Conservation (phyloP, 2,797 vertebrate genomes). For the Gouania willdenowi region DNA sequence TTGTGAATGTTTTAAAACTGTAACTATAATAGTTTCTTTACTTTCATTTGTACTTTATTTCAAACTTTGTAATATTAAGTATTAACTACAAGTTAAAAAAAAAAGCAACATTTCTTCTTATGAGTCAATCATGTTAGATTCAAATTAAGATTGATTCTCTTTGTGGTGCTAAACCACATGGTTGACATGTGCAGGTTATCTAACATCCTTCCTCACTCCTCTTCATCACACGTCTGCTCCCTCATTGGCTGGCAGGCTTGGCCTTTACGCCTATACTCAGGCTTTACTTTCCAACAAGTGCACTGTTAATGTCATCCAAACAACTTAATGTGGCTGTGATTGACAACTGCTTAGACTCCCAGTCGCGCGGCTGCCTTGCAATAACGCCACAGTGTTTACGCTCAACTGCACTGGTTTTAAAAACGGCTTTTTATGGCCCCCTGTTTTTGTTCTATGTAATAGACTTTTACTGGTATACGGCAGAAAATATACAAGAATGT, state of each 20-base stretch:
- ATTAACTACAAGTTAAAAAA: too few relatives aligned
- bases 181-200: not conserved
- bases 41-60: too few relatives aligned
- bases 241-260: slow-evolving; percentile 54
- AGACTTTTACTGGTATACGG: slow-evolving; percentile 42
- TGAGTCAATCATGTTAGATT: too few relatives aligned
- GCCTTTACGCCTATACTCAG: slow-evolving; percentile 56
- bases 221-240: slow-evolving; percentile 2
- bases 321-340: slow-evolving; percentile 33
- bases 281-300: slow-evolving; percentile 47
- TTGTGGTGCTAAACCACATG: too few relatives aligned
- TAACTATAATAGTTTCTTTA: too few relatives aligned
- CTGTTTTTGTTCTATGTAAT: slow-evolving; percentile 48
- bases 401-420: slow-evolving; percentile 65
- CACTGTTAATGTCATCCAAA: slow-evolving; percentile 42
- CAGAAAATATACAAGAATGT: slow-evolving; percentile 21
- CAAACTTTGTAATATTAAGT: too few relatives aligned
- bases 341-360: slow-evolving; percentile 54
- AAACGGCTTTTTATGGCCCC: slow-evolving; percentile 54
- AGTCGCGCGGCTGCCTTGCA: slow-evolving; percentile 31
- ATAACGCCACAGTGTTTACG: slow-evolving; percentile 50
- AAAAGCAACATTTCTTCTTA: too few relatives aligned
- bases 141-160: too few relatives aligned
- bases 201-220: not conserved
- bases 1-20: too few relatives aligned